These are phyloP conservation scores for Heteropelma amictum DNA, from an alignment of 2,888 invertebrate genomes.

Conservation along the genomic window DNA sequence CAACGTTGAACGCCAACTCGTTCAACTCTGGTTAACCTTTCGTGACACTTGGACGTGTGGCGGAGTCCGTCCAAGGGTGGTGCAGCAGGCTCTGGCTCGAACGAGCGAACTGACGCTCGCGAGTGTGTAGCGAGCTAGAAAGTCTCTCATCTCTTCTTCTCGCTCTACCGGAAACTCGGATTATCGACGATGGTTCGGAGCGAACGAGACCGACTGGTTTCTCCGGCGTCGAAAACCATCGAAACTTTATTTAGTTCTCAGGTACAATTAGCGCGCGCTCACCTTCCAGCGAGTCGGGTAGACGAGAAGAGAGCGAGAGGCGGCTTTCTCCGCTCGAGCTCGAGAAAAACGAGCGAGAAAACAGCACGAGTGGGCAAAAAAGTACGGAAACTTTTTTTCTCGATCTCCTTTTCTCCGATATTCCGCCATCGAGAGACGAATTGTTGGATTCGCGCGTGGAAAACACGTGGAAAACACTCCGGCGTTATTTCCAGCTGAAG, in stretches of 20 bases:
- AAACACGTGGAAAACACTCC: too few species aligned
- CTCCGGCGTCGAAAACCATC: background rate
- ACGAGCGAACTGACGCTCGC: constrained; percentile 20
- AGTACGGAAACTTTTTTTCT: too few species aligned
- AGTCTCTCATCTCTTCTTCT: constrained; percentile 11
- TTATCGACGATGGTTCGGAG: constrained; percentile 58
- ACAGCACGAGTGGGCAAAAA: too few species aligned
- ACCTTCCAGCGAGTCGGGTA: background rate
- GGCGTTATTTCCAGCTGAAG: too few species aligned
- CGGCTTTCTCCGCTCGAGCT: background rate
- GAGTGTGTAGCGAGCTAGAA: constrained; percentile 31
- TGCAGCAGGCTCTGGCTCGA: constrained; percentile 15
- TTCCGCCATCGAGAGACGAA: too few species aligned
- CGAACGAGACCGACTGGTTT: background rate
- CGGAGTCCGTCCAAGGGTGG: constrained; percentile 39
- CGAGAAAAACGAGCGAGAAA: too few species aligned
- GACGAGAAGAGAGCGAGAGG: background rate
- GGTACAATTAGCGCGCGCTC: constrained; percentile 37
- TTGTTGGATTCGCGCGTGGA: too few species aligned
- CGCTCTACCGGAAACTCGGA: constrained; percentile 54
- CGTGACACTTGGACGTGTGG: constrained; percentile 68
- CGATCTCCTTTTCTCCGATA: too few species aligned
- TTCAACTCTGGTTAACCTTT: constrained; percentile 73
- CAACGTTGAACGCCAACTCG: constrained; percentile 70
- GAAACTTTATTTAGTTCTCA: constrained; percentile 43